A percentile compares a stretch with the other conserved stretches of the same genome.
phyloP scores from a whole-genome alignment of 2,113 vertebrate species.

The Orientallactaga bullata region DNA sequence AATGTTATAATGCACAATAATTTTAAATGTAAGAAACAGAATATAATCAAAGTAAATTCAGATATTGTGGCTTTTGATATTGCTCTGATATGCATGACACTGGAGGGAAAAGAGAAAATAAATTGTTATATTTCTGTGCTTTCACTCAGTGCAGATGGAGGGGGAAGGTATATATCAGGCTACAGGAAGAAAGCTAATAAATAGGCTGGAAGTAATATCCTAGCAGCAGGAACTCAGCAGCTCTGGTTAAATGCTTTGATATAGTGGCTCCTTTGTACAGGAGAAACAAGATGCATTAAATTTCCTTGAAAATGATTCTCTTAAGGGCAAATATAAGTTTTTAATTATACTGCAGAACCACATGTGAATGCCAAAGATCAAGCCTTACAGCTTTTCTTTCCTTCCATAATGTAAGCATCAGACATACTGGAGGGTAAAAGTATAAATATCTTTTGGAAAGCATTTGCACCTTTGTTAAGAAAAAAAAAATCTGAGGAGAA shows the following conservation, averaged over 20 bases:
- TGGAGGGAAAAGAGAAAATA: not conserved
- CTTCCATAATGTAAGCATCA: constrained; percentile 67
- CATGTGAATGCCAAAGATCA: constrained; percentile 73
- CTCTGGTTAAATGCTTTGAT: constrained; percentile 66
- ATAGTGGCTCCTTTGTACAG: constrained; percentile 64
- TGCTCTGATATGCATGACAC: constrained; percentile 33
- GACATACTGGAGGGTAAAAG: constrained; percentile 61
- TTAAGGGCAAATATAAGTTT: constrained; percentile 70
- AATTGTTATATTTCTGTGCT: constrained; percentile 50
- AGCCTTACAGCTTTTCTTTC: constrained; percentile 60
- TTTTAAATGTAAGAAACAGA: constrained; percentile 64
- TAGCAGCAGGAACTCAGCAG: constrained; percentile 70
- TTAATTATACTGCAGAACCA: constrained; percentile 75
- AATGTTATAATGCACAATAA: constrained; percentile 58
- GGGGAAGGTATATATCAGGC: not conserved
- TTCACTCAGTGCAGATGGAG: constrained; percentile 33
- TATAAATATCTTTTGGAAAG: constrained; percentile 77
- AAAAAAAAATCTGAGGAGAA: constrained; percentile 43
- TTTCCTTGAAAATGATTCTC: constrained; percentile 69
- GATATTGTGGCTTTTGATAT: constrained; percentile 42
- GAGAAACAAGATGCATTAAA: constrained; percentile 75
- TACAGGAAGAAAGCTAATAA: constrained; percentile 75
- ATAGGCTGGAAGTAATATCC: constrained; percentile 79
- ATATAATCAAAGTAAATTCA: constrained; percentile 67
- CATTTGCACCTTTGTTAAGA: constrained; percentile 67